Evolutionary conservation across 2,888 invertebrate species (phyloP), one percentile per base, ranked within the genome.

Genomic region (Junonia oenone): DNA sequence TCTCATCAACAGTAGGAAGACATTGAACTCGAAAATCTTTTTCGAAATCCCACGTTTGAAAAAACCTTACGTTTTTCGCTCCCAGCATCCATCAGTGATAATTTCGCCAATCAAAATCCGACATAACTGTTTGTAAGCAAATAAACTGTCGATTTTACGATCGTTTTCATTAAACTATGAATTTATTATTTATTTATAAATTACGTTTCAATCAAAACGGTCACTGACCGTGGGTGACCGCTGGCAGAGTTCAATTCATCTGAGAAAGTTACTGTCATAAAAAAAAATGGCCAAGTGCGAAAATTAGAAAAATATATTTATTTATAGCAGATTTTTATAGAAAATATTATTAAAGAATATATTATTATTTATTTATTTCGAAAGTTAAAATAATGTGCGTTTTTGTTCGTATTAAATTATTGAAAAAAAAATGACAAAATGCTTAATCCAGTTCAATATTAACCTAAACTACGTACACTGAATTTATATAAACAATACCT

Each of bases 201-300:
- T 56, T 47, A 51, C 51, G 33, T 51, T 51, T 56, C 50, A 50
- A 47, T 51, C 53, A 54, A 54, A 54, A 51, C 51, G 51, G 56
- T 56, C 56, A 47, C 40, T 56, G 56, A 56, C 56, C 56, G 51
- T 29, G 13, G 43, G 33, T 56, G 56, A 56, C 56, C 51, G 56
- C 45, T 55, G 50, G 53, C 40, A 31, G 47, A 54, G 53, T 54
- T 54, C 52, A 52, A 52, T 46, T 37, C 47, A 48, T 47, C 53
- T 48, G 48, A 54, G 53, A 54, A 54, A 54, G 53, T 54, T 54
- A 54, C 53, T 54, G 53, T 54, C 53, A 54, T 48, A 54, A 54
- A 53, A 53, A 53, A 53, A 54, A 43, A 43, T 31, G 33, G 47
- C 17, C 53, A 54, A 54, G 47, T 47, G 53, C 47, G 40, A 54